A percentile compares a stretch with the other conserved stretches of the same genome.
Evolutionary conservation across 1,140 invertebrate species (phyloP).

Genomic region (Dermatophagoides farinae): DNA sequence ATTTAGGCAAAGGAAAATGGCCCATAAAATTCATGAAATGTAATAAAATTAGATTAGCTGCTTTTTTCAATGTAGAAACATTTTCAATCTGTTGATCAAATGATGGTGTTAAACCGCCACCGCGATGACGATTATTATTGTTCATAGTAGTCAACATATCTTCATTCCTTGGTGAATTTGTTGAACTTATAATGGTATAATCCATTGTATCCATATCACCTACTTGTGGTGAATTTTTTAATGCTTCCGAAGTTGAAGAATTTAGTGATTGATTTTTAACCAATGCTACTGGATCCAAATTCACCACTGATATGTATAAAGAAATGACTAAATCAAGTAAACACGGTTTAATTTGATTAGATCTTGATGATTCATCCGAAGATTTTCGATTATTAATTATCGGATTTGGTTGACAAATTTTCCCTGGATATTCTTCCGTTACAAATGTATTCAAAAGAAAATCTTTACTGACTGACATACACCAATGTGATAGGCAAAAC

Average conservation of each 20-base stretch:
- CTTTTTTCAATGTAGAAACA: not conserved
- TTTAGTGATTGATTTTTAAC: not conserved
- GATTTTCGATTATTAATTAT: not conserved
- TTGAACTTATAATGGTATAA: not conserved
- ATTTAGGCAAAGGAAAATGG: conserved; percentile 63
- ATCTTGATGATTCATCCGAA: not conserved
- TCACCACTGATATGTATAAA: not conserved
- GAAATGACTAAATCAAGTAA: conserved; percentile 5
- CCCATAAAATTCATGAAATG: conserved; percentile 68
- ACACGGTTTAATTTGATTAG: too few species aligned
- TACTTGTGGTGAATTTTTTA: too few species aligned
- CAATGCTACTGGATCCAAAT: not conserved
- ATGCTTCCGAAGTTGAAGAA: not conserved
- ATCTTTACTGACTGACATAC: conserved; percentile 44
- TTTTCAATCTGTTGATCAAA: not conserved
- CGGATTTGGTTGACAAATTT: not conserved
- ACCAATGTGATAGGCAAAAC: conserved; percentile 79
- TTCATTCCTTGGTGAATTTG: not conserved
- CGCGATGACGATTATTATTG: too few species aligned
- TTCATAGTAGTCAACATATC: too few species aligned
- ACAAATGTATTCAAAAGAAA: conserved; percentile 26
- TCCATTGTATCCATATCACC: conserved; percentile 4
- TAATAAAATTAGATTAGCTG: conserved; percentile 32
- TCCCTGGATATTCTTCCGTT: not conserved
- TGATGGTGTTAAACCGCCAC: not conserved